Base-by-base conservation (phyloP, 2,888 invertebrate genomes). In the Blastobasis adustella region DNA sequence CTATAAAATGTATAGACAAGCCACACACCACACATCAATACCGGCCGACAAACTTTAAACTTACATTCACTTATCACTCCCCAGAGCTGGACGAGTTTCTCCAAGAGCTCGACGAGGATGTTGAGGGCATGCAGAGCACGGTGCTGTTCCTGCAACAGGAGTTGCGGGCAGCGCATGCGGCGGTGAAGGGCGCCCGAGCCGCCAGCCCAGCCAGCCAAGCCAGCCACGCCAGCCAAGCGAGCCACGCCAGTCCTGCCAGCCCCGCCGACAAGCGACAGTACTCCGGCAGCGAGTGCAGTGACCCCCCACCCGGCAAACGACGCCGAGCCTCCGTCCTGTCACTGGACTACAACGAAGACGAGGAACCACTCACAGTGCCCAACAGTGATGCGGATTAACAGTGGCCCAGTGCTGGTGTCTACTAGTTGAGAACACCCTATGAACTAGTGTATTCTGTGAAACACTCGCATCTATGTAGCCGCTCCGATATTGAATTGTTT, bases 61-160 rank as follows among this genome's bases (percentile, higher is more conserved):
- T 23, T 3, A 23, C 23, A 23, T 23, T 23, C 23, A 23, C 23
- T 23, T 38, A 49, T 49, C 10, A 40, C 47, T 38, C 42, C 82
- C 42, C 91, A 96, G 98, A 99, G 83, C 83, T 98, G 68, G 98
- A 98, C 73, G 97, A 98, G 75, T 96, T 98, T 78, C 91, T 99
- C 47, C 95, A 97, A 79, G 98, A 98, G 77, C 82, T 98, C 58
- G 99, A 99, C 72, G 98, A 98, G 80, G 98, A 98, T 78, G 96
- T 98, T 43, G 99, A 99, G 82, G 98, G 98, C 36, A 97, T 99
- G 97, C 98, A 98, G 89, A 96, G 97, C 75, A 98, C 98, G 57
- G 98, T 98, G 71, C 91, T 96, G 79, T 95, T 95, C 83, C 90
- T 98, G 55, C 98, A 98, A 73, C 96, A 97, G 77, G 97, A 98